Percentiles rank a stretch among this genome's conserved stretches.
These are phyloP conservation scores for Agapornis canus DNA, from an alignment of 2,797 vertebrate species.

Conservation along the genomic window DNA sequence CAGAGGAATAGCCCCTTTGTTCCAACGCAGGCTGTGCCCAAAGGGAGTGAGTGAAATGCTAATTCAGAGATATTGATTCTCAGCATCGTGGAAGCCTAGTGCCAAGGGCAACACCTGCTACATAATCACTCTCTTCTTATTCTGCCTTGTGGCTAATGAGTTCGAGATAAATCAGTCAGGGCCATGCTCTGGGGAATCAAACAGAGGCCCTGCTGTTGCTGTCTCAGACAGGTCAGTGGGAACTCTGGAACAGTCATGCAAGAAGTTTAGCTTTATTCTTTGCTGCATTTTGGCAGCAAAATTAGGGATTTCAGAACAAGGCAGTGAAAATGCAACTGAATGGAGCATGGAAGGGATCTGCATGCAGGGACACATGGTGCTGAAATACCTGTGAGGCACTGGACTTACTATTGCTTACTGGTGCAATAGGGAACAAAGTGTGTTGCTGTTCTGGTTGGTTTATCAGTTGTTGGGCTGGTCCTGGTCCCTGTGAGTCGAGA, in stretches of 20 bases:
- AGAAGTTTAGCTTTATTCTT: neutral
- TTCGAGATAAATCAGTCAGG: neutral
- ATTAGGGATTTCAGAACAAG: neutral
- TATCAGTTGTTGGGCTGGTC: neutral
- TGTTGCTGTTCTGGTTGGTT: neutral
- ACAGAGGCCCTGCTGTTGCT: neutral
- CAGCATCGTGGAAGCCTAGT: accelerated
- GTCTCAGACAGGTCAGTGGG: neutral
- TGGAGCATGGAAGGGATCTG: neutral
- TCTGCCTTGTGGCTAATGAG: neutral
- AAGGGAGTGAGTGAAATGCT: neutral
- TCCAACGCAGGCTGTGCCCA: neutral
- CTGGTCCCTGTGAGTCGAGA: neutral
- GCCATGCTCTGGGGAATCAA: neutral
- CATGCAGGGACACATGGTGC: accelerated
- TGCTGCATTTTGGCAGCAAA: neutral
- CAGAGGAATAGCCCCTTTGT: neutral
- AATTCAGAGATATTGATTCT: neutral
- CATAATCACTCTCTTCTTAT: neutral
- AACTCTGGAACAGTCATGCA: accelerated
- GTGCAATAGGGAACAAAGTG: neutral
- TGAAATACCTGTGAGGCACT: accelerated
- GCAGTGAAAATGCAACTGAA: neutral
- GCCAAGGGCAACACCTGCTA: neutral
- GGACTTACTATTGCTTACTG: neutral